Evolutionary conservation across 2,113 vertebrate genomes (phyloP).

Genomic region (Pollachius pollachius): DNA sequence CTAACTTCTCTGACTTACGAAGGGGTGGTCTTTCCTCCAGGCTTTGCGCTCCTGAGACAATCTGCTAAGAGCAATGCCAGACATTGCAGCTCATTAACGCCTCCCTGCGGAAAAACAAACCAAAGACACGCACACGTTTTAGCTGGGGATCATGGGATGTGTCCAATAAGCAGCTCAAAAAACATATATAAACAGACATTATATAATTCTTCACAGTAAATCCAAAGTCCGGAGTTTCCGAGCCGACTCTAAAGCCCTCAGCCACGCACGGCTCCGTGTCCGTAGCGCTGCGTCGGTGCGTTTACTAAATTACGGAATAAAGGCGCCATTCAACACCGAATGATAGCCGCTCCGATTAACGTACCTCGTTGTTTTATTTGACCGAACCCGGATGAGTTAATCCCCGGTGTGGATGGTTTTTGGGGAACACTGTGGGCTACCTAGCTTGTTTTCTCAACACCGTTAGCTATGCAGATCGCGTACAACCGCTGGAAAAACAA

Average conservation of each 20-base stretch:
- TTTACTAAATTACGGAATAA: background rate
- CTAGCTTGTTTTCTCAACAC: constrained; percentile 29
- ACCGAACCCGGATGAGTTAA: background rate
- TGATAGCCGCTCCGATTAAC: background rate
- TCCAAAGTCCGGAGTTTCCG: too few species aligned
- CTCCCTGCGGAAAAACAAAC: constrained; percentile 57
- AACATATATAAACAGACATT: background rate
- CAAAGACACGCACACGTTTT: background rate
- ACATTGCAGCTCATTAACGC: constrained; percentile 82
- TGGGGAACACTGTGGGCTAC: background rate
- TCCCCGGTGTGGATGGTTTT: background rate
- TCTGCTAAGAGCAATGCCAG: constrained; percentile 98
- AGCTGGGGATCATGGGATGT: background rate
- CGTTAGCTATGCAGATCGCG: constrained; percentile 30
- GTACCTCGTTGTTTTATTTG: constrained; percentile 40
- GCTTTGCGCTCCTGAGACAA: constrained; percentile 98
- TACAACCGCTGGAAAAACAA: constrained; percentile 22
- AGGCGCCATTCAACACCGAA: background rate
- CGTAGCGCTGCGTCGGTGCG: background rate
- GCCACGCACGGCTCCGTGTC: too few species aligned
- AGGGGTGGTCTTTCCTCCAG: constrained; percentile 98
- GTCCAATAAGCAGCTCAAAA: too few species aligned
- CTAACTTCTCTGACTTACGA: constrained; percentile 84
- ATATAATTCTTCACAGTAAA: background rate
- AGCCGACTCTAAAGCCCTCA: too few species aligned